A percentile compares a stretch with the other conserved stretches of the same genome.
Conservation (phyloP, 2,113 vertebrate species). For the Hemicordylus capensis region DNA sequence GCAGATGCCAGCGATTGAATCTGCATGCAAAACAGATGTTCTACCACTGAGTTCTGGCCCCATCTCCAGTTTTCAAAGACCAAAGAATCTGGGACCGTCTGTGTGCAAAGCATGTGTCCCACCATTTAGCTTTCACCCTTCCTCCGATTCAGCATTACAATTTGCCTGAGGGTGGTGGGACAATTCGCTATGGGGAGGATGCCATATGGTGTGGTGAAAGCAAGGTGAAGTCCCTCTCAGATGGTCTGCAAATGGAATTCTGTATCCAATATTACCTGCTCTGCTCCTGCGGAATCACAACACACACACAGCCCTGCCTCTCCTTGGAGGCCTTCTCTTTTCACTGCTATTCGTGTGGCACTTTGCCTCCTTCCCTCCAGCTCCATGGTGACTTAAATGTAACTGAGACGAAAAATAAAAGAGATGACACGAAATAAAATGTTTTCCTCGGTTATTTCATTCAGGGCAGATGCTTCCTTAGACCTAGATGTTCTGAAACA, state of each 20-base stretch:
- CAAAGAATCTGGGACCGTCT: too few relatives aligned
- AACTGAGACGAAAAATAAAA: slow-evolving; percentile 19
- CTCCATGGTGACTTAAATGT: slow-evolving; percentile 7
- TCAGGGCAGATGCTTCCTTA: slow-evolving; percentile 41
- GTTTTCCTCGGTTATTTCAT: slow-evolving; percentile 19
- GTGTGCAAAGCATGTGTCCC: too few relatives aligned
- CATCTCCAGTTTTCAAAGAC: too few relatives aligned
- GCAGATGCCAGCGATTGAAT: background rate
- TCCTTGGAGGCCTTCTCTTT: background rate
- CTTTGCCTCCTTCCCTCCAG: background rate
- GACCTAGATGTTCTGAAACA: slow-evolving; percentile 40
- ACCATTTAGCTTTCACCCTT: too few relatives aligned
- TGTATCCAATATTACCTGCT: background rate
- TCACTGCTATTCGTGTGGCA: background rate
- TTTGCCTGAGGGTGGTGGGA: too few relatives aligned
- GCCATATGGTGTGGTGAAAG: background rate
- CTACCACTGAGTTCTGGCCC: background rate
- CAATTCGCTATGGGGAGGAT: too few relatives aligned
- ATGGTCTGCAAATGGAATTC: too few relatives aligned
- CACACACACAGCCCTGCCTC: background rate
- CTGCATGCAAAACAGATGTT: background rate
- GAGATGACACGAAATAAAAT: background rate
- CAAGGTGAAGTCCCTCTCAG: background rate
- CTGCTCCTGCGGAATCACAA: background rate
- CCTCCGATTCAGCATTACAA: too few relatives aligned